phyloP scores from a whole-genome alignment of 2,113 vertebrate species.

The Sigmodon hispidus region DNA sequence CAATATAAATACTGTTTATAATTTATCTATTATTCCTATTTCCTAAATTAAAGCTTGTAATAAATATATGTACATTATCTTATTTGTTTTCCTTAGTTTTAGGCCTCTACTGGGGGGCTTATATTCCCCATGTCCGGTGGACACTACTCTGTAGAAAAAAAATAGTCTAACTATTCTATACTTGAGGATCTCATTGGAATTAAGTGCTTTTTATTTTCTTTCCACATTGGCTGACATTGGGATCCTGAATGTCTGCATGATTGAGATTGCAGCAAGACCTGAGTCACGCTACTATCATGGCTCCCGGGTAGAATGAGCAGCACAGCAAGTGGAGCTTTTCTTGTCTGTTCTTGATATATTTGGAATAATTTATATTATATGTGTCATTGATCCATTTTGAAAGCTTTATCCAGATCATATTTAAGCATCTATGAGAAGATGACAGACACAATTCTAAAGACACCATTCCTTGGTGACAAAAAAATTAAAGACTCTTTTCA shows the following conservation, averaged over 20 bases:
- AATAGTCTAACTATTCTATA: neutral
- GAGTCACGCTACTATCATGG: accelerated
- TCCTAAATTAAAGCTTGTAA: neutral
- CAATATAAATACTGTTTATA: neutral
- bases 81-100: neutral
- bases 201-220: neutral
- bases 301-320: neutral
- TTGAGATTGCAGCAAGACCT: neutral
- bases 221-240: neutral
- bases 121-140: neutral
- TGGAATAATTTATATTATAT: neutral
- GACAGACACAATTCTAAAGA: neutral
- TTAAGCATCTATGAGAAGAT: neutral
- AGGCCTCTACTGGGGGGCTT: neutral
- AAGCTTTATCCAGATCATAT: neutral
- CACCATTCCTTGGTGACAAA: neutral
- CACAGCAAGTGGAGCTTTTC: neutral
- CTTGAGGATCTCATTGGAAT: neutral
- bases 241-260: no score
- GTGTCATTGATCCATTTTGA: neutral
- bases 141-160: neutral
- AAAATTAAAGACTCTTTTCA: neutral
- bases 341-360: neutral
- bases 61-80: neutral
- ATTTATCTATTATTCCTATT: neutral